Conservation (phyloP, 1,140 invertebrate species). For the Drosophila albomicans region DNA sequence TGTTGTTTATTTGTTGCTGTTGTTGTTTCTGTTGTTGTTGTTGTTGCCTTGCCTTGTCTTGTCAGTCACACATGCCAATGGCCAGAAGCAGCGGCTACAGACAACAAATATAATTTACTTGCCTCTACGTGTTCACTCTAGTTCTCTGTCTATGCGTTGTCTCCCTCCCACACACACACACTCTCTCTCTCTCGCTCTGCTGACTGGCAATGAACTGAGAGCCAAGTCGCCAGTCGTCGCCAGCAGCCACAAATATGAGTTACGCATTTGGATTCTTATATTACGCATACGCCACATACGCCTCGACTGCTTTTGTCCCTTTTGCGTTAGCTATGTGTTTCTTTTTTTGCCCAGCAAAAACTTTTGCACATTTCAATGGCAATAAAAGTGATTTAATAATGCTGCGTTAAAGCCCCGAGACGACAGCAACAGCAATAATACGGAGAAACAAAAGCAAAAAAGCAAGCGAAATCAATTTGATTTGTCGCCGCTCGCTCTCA, state of each 20-base stretch:
- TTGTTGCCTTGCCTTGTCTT: constrained; percentile 49
- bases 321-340: constrained; percentile 9
- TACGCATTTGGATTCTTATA: constrained; percentile 57
- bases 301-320: neutral
- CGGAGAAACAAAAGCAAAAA: constrained; percentile 18
- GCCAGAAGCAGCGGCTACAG: constrained; percentile 47
- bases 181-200: neutral
- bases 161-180: neutral
- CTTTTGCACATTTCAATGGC: constrained; percentile 80
- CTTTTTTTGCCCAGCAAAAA: constrained; percentile 29
- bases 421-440: constrained; percentile 45
- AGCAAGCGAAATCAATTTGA: constrained; percentile 73
- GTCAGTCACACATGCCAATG: constrained; percentile 65
- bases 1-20: constrained; percentile 62
- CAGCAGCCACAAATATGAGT: constrained; percentile 64
- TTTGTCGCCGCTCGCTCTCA: constrained; percentile 63
- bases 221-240: constrained; percentile 11
- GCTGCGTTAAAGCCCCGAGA: constrained; percentile 57
- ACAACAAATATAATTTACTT: constrained; percentile 70
- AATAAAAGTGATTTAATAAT: constrained; percentile 84
- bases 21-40: constrained; percentile 25
- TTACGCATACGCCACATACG: constrained; percentile 65
- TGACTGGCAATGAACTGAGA: constrained; percentile 49
- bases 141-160: constrained; percentile 14
- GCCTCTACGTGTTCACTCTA: constrained; percentile 30